Base-by-base conservation (phyloP, 2,888 invertebrate genomes). In the Margaritifera margaritifera region DNA sequence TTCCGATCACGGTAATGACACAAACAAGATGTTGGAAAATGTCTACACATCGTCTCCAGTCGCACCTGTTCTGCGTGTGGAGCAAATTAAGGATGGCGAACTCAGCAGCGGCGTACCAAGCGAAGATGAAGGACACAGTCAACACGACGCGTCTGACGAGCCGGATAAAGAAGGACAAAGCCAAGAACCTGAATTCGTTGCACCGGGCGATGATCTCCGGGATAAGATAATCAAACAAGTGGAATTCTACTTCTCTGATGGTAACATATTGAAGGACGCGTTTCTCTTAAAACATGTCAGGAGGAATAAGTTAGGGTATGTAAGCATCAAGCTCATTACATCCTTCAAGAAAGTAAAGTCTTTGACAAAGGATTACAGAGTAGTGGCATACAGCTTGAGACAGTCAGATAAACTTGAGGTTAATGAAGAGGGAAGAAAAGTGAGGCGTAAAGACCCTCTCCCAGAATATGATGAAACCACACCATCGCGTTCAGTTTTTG, bases 341-440 rank as follows among this genome's bases (percentile, higher is more conserved):
- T 97, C 97, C 86, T 97, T 98, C 90, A 96, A 97, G 88, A 93
- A 96, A 74, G 96, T 98, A 58, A 97, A 98, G 85, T 96, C 96
- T 86, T 91, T 98, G 69, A 96, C 97, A 20, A 95, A 96, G 88
- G 97, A 98, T 89, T 98, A 97, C 95, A 92, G 96, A 76, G 95
- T 95, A 27, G 97, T 98, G 18, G 96, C 97, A 1, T 94, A 94
- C 85, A 95, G 97, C 52, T 91, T 98, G 76, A 92, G 93, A 80
- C 92, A 93, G 55, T 95, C 95, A 56, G 93, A 92, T 24, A 94
- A 94, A 82, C 91, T 98, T 78, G 95, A 96, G 90, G 94, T 98
- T 63, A 98, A 98, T 89, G 95, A 96, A 73, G 93, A 94, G 72
- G 96, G 96, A 31, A 97, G 96, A 0, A 98, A 98, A 89, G 92